Percentiles rank a stretch among this genome's conserved stretches.
phyloP scores from a whole-genome alignment of 2,888 invertebrate genomes.

The Reticulitermes lucifugus region DNA sequence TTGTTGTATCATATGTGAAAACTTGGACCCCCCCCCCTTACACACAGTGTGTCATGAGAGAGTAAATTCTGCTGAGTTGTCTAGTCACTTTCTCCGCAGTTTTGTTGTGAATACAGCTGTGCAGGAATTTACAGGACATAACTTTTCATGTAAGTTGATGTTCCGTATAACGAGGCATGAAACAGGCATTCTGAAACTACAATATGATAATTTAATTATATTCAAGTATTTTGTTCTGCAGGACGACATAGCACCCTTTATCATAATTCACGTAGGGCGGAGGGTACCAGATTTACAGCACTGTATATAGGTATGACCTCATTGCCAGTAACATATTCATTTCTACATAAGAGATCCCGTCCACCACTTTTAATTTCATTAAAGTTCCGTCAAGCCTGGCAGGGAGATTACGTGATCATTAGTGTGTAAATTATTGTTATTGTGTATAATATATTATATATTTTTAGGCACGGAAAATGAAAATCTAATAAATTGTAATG shows the following conservation, averaged over 20 bases:
- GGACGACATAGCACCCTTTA: not conserved
- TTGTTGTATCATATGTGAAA: not conserved
- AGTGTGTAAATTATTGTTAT: too few relatives aligned
- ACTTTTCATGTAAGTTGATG: too few relatives aligned
- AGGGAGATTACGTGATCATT: not conserved
- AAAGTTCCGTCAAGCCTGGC: not conserved
- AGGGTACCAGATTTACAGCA: not conserved
- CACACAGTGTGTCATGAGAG: not conserved
- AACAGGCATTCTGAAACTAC: not conserved
- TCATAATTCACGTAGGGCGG: not conserved
- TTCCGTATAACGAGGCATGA: not conserved
- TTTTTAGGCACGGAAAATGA: too few relatives aligned
- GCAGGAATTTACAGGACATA: not conserved
- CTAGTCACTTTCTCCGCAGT: constrained; percentile 17
- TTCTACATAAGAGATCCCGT: not conserved
- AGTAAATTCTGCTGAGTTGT: constrained; percentile 8
- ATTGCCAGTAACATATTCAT: not conserved
- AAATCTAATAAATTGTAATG: too few relatives aligned
- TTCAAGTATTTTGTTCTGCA: not conserved
- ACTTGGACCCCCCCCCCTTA: not conserved
- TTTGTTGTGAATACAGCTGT: not conserved
- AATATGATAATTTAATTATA: not conserved
- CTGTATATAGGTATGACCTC: not conserved
- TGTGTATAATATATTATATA: too few relatives aligned
- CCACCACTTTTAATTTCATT: not conserved